Base-by-base conservation (phyloP, 2,113 vertebrate species). In the Melanostigma gelatinosum region DNA sequence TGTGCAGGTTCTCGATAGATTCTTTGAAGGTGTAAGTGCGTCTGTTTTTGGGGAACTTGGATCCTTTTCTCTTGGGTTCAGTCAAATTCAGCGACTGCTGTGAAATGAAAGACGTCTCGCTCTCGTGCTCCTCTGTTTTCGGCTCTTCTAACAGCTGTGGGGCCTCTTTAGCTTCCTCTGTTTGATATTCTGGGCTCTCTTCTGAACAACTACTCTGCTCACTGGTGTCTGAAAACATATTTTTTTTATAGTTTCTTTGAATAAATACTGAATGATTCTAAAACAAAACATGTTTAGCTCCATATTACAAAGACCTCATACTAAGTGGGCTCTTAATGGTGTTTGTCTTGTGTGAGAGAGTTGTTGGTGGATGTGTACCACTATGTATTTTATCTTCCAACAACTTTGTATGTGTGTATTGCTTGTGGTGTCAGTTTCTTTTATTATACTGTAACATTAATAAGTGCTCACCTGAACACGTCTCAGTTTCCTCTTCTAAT, bases 1-100 rank as follows among this genome's bases (percentile, higher is more conserved):
- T 72, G 15, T 95, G 93, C 78, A 96, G 82, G 84, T 95, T 96
- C 69, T 93, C 86, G 0, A 15, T 73, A 0, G 86, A 85, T 60
- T 92, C 91, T 18, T 92, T 90, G 82, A 94, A 93, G 0, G 27
- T 74, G 20, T 83, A 85, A 1, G 38, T 82, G 42, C 77, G 91
- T 46, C 80, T 85, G 7, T 71, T 79, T 61, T 72, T 76, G 1
- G 48, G 9, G 22, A 1, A 4, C 70, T 79, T 69, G 48, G 9
- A 22, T 72, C 20, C 20, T 29, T 83, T 76, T 22, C 18, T 52
- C 4, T 42, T 13, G 0, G 42, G 24, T 57, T 57, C 13, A 10
- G 24, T 16, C 32, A 9, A 8, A 18, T 58, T 63, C 22, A 44
- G 50, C 64, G 32, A 20, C 3, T 50, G 29, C 13, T 55, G 13